Conservation (phyloP, 2,113 vertebrate species). For the Sitta europaea region DNA sequence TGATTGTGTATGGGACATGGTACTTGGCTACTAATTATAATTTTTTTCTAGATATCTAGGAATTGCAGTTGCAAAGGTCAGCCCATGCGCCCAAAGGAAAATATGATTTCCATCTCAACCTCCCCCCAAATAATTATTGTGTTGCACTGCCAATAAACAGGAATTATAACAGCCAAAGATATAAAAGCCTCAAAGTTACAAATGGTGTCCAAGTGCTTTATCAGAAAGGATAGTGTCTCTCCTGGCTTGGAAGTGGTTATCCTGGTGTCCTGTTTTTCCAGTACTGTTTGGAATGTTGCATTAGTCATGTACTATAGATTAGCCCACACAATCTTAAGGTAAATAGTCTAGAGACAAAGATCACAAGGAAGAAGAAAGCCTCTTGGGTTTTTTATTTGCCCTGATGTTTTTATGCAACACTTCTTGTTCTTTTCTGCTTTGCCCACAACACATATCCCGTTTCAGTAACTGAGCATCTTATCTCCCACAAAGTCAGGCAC, state of each 20-base stretch:
- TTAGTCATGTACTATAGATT: slow-evolving; percentile 2
- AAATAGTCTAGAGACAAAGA: slow-evolving; percentile 21
- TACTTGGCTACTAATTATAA: not conserved
- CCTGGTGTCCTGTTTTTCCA: slow-evolving; percentile 27
- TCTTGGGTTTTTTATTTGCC: not conserved
- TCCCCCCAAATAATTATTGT: not conserved
- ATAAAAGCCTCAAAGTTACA: not conserved
- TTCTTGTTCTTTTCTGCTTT: not conserved
- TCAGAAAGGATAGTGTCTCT: slow-evolving; percentile 10
- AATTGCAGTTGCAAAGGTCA: not conserved
- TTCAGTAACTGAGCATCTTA: not conserved
- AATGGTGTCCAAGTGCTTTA: not conserved
- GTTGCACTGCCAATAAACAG: not conserved
- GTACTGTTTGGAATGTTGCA: slow-evolving; percentile 17
- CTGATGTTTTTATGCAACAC: not conserved
- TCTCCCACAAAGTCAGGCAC: not conserved
- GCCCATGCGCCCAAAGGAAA: not conserved
- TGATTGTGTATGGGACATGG: not conserved
- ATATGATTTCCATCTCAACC: not conserved
- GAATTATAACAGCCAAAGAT: not conserved
- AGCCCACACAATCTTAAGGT: not conserved
- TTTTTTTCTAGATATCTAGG: not conserved
- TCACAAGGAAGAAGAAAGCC: not conserved
- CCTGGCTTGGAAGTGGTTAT: not conserved
- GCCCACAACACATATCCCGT: not conserved